These are phyloP conservation scores for Neoascia interrupta DNA, from an alignment of 2,888 invertebrate genomes.

Conservation along the genomic window DNA sequence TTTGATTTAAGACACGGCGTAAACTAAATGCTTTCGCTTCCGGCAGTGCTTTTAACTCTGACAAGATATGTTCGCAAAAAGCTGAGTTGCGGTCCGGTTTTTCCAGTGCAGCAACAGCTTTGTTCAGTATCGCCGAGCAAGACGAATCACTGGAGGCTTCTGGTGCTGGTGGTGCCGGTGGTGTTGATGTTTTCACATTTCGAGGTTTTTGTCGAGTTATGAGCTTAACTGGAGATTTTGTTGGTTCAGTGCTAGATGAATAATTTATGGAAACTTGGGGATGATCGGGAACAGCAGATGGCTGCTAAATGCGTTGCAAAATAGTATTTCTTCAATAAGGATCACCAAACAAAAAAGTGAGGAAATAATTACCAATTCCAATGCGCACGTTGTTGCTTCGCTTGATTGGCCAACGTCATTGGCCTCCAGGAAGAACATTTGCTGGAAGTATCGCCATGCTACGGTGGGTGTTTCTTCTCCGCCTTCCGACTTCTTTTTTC, in stretches of 20 bases:
- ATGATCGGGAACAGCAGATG: not conserved
- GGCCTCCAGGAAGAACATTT: constrained; percentile 2
- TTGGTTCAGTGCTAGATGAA: not conserved
- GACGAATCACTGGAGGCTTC: not conserved
- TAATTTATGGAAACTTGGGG: not conserved
- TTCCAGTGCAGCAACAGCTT: not conserved
- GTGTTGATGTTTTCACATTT: not conserved
- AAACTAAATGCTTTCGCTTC: not conserved
- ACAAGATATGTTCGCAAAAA: constrained; percentile 2
- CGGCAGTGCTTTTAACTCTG: not conserved
- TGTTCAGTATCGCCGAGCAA: not conserved
- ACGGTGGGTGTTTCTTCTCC: not conserved
- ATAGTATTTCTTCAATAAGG: too few species aligned
- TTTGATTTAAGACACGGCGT: not conserved
- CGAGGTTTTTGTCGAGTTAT: not conserved
- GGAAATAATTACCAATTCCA: not conserved
- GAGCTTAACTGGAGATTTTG: not conserved
- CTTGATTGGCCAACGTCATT: not conserved
- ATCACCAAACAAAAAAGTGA: not conserved
- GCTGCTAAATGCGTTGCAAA: not conserved
- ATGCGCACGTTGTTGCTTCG: not conserved
- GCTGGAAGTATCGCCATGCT: constrained; percentile 10
- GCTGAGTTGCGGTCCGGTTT: not conserved
- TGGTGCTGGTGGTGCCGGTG: not conserved
- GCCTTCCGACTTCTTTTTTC: not conserved